Evolutionary conservation across 53 echinoderm and acorn worm genomes (phyloP).

Genomic region (Apostichopus leukothele): DNA sequence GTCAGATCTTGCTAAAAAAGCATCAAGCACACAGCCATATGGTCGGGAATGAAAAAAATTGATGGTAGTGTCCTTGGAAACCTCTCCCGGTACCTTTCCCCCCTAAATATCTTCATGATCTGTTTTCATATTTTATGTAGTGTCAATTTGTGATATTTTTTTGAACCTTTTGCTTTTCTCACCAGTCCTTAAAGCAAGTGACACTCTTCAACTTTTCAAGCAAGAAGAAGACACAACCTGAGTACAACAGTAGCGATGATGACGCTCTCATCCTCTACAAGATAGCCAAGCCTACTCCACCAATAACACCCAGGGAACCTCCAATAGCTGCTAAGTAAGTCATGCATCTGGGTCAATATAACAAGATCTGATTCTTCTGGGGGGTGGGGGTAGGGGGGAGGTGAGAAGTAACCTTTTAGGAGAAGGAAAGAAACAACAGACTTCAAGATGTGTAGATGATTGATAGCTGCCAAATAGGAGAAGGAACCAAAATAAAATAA

Average conservation of each 20-base stretch:
- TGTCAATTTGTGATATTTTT: not conserved
- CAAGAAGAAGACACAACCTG: slow-evolving; percentile 60
- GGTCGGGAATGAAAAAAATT: not conserved
- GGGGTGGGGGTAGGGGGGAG: too few species aligned
- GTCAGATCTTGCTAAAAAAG: too few species aligned
- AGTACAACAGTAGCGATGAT: slow-evolving; percentile 40
- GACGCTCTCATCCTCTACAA: slow-evolving; percentile 47
- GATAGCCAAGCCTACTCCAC: slow-evolving; percentile 34
- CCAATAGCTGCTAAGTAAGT: slow-evolving; percentile 82
- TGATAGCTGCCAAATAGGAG: too few species aligned
- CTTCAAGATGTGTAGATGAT: too few species aligned
- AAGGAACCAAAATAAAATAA: too few species aligned
- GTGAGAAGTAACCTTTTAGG: too few species aligned
- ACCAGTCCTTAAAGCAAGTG: slow-evolving; percentile 78
- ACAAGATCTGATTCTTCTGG: not conserved
- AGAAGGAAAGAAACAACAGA: too few species aligned
- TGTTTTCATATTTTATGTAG: not conserved
- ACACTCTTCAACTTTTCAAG: slow-evolving; percentile 83
- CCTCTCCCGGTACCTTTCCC: too few species aligned
- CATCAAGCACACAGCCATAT: too few species aligned
- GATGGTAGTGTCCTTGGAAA: not conserved
- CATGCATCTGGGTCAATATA: too few species aligned
- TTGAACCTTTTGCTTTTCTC: not conserved
- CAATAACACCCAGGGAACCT: slow-evolving; percentile 66
- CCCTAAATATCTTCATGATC: too few species aligned